A percentile compares a stretch with the other conserved stretches of the same genome.
phyloP scores from a whole-genome alignment of 2,888 invertebrate genomes.

The Lypha dubia region DNA sequence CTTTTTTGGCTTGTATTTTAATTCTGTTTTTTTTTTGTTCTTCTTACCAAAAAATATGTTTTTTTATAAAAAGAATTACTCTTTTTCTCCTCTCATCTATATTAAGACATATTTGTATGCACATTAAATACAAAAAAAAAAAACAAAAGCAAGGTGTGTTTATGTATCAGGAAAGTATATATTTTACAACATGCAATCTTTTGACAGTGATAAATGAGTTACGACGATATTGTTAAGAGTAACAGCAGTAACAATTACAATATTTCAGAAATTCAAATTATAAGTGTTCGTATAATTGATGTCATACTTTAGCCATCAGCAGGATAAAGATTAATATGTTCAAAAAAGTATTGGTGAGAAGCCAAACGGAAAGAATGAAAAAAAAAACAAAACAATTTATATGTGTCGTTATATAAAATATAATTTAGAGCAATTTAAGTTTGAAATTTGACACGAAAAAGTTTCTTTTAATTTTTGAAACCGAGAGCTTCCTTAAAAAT shows the following conservation, averaged over 20 bases:
- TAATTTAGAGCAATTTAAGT: background rate
- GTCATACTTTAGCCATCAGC: constrained; percentile 63
- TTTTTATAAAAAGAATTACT: constrained; percentile 2
- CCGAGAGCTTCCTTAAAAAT: too few species aligned
- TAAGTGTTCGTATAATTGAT: constrained; percentile 65
- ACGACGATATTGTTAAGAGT: constrained; percentile 17
- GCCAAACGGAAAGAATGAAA: too few species aligned
- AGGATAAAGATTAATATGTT: constrained; percentile 50
- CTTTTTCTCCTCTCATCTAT: constrained; percentile 19
- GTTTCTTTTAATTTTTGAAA: too few species aligned
- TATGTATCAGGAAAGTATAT: background rate
- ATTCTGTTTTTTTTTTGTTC: too few species aligned
- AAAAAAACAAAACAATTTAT: background rate
- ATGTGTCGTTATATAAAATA: background rate
- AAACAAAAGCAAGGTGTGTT: background rate
- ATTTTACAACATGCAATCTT: constrained; percentile 50
- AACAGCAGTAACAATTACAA: constrained; percentile 27
- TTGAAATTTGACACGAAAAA: too few species aligned
- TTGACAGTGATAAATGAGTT: constrained; percentile 67
- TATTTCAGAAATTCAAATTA: constrained; percentile 57
- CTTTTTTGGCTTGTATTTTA: background rate
- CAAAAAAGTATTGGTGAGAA: background rate
- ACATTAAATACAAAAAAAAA: background rate
- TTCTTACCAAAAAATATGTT: constrained; percentile 29
- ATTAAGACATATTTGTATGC: background rate